Conservation (phyloP, 2,113 vertebrate species). For the Ameiurus melas region DNA sequence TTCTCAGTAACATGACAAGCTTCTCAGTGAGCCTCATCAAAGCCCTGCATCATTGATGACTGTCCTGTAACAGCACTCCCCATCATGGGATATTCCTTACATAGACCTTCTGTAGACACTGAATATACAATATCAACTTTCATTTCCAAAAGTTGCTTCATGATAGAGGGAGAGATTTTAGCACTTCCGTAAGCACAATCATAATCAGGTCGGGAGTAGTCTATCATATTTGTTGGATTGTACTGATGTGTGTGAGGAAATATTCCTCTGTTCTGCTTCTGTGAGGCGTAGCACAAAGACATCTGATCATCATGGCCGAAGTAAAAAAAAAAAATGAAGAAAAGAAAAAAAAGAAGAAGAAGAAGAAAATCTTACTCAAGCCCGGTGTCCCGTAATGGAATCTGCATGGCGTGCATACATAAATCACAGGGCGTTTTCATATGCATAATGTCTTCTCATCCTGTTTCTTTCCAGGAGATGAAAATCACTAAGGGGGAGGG, state of each 20-base stretch:
- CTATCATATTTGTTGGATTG: neutral
- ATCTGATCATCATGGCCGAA: constrained; percentile 97
- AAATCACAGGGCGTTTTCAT: constrained; percentile 99
- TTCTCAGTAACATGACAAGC: neutral
- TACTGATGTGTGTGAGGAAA: constrained; percentile 65
- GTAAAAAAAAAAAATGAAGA: constrained; percentile 49
- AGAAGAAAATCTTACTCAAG: constrained; percentile 89
- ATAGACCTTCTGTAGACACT: neutral
- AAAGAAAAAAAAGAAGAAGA: neutral
- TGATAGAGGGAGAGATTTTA: neutral
- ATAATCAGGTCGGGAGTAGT: constrained; percentile 18
- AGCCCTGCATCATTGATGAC: neutral
- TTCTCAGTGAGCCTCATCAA: neutral
- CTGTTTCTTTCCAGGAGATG: constrained; percentile 80
- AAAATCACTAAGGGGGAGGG: constrained; percentile 61
- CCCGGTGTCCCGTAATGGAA: constrained; percentile 98
- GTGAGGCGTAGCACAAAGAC: constrained; percentile 86
- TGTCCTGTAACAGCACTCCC: neutral
- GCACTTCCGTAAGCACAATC: neutral
- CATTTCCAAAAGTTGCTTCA: neutral
- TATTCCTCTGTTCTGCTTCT: constrained; percentile 79
- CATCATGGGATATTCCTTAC: neutral
- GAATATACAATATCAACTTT: neutral
- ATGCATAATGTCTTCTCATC: constrained; percentile 99
- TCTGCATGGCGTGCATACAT: constrained; percentile 99